Percentiles rank a stretch among this genome's conserved stretches.
These are phyloP conservation scores for Hydrocynus forskahlii DNA, from an alignment of 2,797 vertebrate genomes.

Conservation along the genomic window DNA sequence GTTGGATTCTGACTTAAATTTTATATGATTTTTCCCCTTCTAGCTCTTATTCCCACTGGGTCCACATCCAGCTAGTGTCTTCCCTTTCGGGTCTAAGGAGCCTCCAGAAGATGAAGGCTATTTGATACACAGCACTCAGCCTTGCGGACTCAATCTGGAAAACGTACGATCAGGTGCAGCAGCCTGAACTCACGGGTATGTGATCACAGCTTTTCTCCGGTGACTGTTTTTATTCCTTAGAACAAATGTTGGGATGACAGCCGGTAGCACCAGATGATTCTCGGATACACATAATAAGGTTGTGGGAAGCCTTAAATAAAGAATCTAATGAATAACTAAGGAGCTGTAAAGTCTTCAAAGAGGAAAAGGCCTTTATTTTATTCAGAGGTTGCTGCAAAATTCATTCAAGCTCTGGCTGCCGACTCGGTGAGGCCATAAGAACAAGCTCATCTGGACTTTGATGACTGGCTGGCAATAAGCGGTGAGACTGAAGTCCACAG, in stretches of 20 bases:
- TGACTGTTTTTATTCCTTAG: neutral
- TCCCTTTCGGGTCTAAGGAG: neutral
- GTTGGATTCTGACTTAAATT: neutral
- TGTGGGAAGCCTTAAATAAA: slow-evolving; percentile 39
- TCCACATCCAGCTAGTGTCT: neutral
- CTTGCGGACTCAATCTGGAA: neutral
- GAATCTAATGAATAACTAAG: slow-evolving; percentile 40
- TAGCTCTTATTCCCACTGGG: neutral
- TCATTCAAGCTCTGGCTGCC: slow-evolving; percentile 41
- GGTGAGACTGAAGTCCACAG: slow-evolving; percentile 30
- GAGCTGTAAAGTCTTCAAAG: slow-evolving; percentile 49
- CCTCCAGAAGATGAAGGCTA: neutral
- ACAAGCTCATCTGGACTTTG: slow-evolving; percentile 40
- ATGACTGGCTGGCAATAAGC: slow-evolving; percentile 40
- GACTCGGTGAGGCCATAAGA: slow-evolving; percentile 46
- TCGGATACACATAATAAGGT: slow-evolving; percentile 13
- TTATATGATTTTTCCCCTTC: neutral
- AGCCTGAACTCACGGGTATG: neutral
- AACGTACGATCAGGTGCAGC: neutral
- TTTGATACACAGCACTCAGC: neutral
- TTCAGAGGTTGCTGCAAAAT: slow-evolving; percentile 53
- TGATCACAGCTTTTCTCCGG: neutral
- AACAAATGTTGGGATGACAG: slow-evolving; percentile 27
- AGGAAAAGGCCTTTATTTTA: slow-evolving; percentile 45
- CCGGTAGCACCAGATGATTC: neutral